A percentile compares a stretch with the other conserved stretches of the same genome.
Evolutionary conservation across 2,888 invertebrate species (phyloP).

Genomic region (Plebejus argus): DNA sequence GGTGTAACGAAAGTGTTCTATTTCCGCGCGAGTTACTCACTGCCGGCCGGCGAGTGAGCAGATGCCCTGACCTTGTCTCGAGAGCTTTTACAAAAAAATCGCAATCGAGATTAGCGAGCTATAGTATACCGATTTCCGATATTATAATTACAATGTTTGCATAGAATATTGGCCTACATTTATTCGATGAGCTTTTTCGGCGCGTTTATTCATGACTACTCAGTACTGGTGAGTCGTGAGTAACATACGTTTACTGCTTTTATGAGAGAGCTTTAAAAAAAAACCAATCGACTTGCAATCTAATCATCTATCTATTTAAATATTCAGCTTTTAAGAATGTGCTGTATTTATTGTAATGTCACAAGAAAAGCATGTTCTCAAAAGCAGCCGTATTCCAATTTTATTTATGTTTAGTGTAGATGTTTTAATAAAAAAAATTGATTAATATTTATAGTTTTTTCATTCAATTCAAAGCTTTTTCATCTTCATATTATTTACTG

Average conservation of each 20-base stretch:
- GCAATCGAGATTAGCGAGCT: conserved; percentile 46
- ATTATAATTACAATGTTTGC: conserved; percentile 28
- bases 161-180: conserved; percentile 23
- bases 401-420: too few relatives aligned
- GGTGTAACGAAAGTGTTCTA: conserved; percentile 72
- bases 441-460: neutral
- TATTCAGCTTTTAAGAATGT: too few relatives aligned
- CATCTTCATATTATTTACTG: neutral
- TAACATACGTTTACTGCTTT: neutral
- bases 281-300: neutral
- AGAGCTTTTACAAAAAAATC: conserved; percentile 52
- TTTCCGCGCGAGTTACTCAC: conserved; percentile 69
- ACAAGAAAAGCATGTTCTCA: too few relatives aligned
- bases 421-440: neutral
- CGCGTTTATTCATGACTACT: neutral
- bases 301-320: too few relatives aligned
- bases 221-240: too few relatives aligned
- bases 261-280: neutral
- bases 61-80: conserved; percentile 72
- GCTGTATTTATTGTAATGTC: too few relatives aligned
- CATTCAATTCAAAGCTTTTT: neutral
- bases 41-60: conserved; percentile 32
- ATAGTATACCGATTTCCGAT: too few relatives aligned
- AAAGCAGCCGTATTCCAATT: too few relatives aligned
- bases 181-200: neutral